These are phyloP conservation scores for Rhabdomys pumilio DNA, from an alignment of 2,797 vertebrate species.

Conservation along the genomic window DNA sequence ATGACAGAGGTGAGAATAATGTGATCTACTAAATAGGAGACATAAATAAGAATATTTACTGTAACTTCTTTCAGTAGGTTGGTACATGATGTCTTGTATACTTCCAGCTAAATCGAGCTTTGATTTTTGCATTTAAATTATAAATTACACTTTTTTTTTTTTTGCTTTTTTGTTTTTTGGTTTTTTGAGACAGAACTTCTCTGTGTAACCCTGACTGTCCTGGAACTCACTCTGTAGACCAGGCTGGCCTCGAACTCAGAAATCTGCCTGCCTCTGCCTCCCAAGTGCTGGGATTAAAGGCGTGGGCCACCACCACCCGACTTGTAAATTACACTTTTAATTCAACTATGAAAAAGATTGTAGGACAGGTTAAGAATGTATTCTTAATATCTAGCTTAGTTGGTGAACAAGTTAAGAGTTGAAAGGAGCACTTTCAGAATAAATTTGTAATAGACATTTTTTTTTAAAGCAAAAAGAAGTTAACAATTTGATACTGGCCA, in stretches of 20 bases:
- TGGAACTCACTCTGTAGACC: too few species aligned
- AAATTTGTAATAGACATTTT: neutral
- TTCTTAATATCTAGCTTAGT: neutral
- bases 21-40: neutral
- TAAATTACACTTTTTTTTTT: neutral
- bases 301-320: too few species aligned
- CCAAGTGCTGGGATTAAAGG: too few species aligned
- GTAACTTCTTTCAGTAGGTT: neutral
- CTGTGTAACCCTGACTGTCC: too few species aligned
- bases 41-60: neutral
- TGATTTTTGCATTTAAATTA: neutral
- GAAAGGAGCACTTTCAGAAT: conserved; percentile 47
- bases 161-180: too few species aligned
- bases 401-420: conserved; percentile 13
- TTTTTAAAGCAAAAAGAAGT: neutral
- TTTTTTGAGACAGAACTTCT: too few species aligned
- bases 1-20: neutral
- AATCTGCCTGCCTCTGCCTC: too few species aligned
- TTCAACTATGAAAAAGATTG: conserved; percentile 52
- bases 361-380: conserved; percentile 12
- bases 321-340: neutral
- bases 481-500: neutral
- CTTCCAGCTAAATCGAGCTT: conserved; percentile 19
- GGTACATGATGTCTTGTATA: neutral
- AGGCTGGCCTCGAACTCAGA: too few species aligned